phyloP scores from a whole-genome alignment of 2,888 invertebrate species.

The Agrochola litura region DNA sequence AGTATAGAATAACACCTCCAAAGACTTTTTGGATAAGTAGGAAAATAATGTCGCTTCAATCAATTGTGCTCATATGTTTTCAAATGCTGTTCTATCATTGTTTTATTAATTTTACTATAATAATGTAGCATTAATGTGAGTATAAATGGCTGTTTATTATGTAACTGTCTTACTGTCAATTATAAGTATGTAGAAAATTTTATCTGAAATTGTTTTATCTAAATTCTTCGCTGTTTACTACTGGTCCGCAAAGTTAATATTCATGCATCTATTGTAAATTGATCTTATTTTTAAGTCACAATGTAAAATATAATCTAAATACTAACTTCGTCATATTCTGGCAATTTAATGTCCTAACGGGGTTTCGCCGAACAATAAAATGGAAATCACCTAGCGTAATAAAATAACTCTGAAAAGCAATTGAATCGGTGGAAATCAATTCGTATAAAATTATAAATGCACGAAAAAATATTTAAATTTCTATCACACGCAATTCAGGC shows the following conservation, averaged over 20 bases:
- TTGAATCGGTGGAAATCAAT: constrained; percentile 42
- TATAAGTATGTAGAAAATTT: constrained; percentile 57
- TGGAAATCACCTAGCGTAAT: constrained; percentile 27
- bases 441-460: constrained; percentile 53
- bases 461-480: constrained; percentile 53
- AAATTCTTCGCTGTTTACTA: constrained; percentile 43
- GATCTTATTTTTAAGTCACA: constrained; percentile 40
- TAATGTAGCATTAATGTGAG: constrained; percentile 46
- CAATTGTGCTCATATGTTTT: constrained; percentile 35
- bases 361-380: constrained; percentile 5
- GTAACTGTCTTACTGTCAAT: constrained; percentile 67
- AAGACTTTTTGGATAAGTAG: constrained; percentile 65
- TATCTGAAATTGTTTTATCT: constrained; percentile 36
- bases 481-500: constrained; percentile 42
- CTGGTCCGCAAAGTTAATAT: constrained; percentile 27
- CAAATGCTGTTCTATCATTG: background rate
- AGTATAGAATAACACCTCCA: constrained; percentile 55
- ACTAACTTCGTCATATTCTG: constrained; percentile 10
- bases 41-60: constrained; percentile 47
- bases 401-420: constrained; percentile 53
- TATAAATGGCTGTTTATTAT: constrained; percentile 60
- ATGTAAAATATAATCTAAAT: constrained; percentile 15
- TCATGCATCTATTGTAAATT: constrained; percentile 37
- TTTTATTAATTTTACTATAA: constrained; percentile 22
- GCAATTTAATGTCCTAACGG: constrained; percentile 1